A percentile compares a stretch with the other conserved stretches of the same genome.
Conservation (phyloP, 2,888 invertebrate species). For the Chorisops tibialis region DNA sequence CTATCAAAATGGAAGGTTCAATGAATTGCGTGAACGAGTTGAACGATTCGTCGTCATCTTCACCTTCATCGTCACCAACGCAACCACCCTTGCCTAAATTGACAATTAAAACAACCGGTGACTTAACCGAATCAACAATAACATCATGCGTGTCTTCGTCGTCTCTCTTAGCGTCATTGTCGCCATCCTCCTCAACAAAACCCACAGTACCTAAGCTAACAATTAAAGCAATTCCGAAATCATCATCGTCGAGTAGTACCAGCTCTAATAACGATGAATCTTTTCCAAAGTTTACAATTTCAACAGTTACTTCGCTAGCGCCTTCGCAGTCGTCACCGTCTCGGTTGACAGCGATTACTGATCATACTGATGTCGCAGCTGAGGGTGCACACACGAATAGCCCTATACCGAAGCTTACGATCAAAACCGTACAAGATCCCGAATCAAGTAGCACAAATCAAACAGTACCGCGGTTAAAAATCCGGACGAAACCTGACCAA, state of each 20-base stretch:
- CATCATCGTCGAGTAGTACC: slow-evolving; percentile 34
- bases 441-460: slow-evolving; percentile 8
- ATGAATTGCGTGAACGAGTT: slow-evolving; percentile 23
- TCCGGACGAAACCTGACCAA: slow-evolving; percentile 29
- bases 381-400: slow-evolving; percentile 1
- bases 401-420: slow-evolving; percentile 48
- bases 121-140: slow-evolving; percentile 46
- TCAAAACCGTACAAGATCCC: slow-evolving; percentile 41
- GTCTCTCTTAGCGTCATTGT: background rate
- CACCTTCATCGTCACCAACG: background rate
- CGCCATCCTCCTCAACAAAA: slow-evolving; percentile 31
- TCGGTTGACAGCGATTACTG: background rate
- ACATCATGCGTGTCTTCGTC: slow-evolving; percentile 33
- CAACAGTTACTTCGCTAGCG: slow-evolving; percentile 29
- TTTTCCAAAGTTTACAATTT: slow-evolving; percentile 49
- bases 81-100: slow-evolving; percentile 57
- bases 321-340: slow-evolving; percentile 2
- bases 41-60: slow-evolving; percentile 10
- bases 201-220: slow-evolving; percentile 59
- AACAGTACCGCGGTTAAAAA: slow-evolving; percentile 33
- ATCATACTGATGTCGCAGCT: background rate
- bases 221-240: slow-evolving; percentile 54
- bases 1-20: slow-evolving; percentile 46
- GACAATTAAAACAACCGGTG: slow-evolving; percentile 56
- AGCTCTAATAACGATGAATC: slow-evolving; percentile 47